Evolutionary conservation across 2,113 vertebrate genomes (phyloP), one percentile per base, ranked within the genome.

Genomic region (Takifugu bimaculatus): DNA sequence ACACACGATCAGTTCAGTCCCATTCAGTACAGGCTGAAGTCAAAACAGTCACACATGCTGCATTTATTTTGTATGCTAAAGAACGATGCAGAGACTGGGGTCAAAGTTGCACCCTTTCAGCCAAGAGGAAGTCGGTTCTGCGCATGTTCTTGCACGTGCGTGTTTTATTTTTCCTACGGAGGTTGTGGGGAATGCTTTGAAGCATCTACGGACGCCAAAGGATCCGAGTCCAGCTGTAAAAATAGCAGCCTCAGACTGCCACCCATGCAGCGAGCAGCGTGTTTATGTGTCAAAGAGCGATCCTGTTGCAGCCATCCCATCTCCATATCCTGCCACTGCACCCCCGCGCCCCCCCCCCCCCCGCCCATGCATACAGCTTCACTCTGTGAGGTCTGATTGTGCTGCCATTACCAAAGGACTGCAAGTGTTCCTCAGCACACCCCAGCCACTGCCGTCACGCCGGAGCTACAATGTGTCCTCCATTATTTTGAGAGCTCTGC

Each of bases 141-240:
- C 11, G 35, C 35, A 35, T 35, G 32, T 2, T 35, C 9, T 47
- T 47, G 44, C 2, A 47, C 4, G 45, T 13, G 14, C 14, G 11
- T 47, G 20, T 50, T 1, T 25, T 5, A 12, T 48, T 48, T n/a
- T 15, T 48, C 45, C n/a, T 67, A 70, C 26, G 6, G 49, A 72
- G 57, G 63, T 63, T 81, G 78, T 83, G 69, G 80, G 67, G 64
- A 60, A 56, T 57, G 54, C 62, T 73, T 68, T 63, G 50, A 70
- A 76, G 66, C 62, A 69, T 77, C 80, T 68, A 49, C 65, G 68
- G 64, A 70, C 67, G 50, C 69, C 59, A 55, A 67, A 60, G 80
- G 71, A 70, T 74, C 61, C 72, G 74, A 72, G 78, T 63, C 75
- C 89, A 90, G 89, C 88, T 90, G 89, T 88, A 85, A 89, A 88